Base-by-base conservation (phyloP, 2,113 vertebrate species). In the Cariama cristata region DNA sequence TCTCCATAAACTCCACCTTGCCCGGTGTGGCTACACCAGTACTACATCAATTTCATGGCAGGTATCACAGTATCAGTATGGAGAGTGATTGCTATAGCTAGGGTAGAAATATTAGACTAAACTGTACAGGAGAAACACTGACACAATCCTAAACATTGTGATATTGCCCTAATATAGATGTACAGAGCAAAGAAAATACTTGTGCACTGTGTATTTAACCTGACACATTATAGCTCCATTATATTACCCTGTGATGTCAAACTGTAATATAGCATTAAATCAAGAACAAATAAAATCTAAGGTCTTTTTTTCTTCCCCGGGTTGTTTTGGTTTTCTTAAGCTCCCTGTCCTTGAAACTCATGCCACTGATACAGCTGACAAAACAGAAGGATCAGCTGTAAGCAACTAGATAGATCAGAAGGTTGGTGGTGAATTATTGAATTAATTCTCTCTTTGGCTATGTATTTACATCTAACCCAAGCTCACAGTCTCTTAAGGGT, bases 321-420 rank as follows among this genome's bases (percentile, higher is more conserved):
- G 14, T 86, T 92, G 75, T 89, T 97, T 81, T 62, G 45, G 47
- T 63, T 83, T 89, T 83, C 42, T 79, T 89, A 94, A 97, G 93
- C 93, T 94, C 40, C 40, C 53, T 75, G 69, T 64, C 94, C 94
- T 97, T 97, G 95, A 96, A 96, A 93, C 62, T 88, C 38, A 75
- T 17, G 60, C 76, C 86, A 79, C 40, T 26, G 44, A 75, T 71
- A 77, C 53, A 93, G 77, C 83, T 96, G 68, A 77, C 87, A 93
- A 95, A 95, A 88, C 66, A 93, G 44, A 95, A 72, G 66, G 44
- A 95, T 94, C 86, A 91, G 80, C 80, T 84, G 53, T 87, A 94
- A 92, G 88, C 69, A 91, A 45, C 88, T n/a, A 83, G 80, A 88
- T 21, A 73, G 90, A 89, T 76, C 62, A 75, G 91, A 84, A 93